phyloP scores from a whole-genome alignment of 2,113 vertebrate genomes.

The Pimephales promelas region DNA sequence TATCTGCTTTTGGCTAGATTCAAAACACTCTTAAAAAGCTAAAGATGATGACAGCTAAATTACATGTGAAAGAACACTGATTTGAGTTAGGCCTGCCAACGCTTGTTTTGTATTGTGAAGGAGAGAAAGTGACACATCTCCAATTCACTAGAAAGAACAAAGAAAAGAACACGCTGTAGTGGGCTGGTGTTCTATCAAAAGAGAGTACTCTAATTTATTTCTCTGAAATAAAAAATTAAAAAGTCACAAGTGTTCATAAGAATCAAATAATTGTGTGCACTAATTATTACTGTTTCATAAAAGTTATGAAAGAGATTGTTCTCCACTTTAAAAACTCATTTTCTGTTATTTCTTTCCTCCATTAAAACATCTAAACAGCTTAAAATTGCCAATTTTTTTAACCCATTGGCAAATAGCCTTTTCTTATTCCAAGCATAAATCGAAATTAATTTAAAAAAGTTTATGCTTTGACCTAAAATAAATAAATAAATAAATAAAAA shows the following conservation, averaged over 20 bases:
- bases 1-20: conserved; percentile 13
- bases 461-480: not conserved
- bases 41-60: conserved; percentile 48
- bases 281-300: not conserved
- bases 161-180: not conserved
- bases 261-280: not conserved
- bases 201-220: conserved; percentile 7
- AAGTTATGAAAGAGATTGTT: not conserved
- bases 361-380: not conserved
- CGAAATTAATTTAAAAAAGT: not conserved
- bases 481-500: not conserved
- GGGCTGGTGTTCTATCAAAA: conserved; percentile 5
- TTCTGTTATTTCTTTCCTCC: not conserved
- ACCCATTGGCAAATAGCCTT: not conserved
- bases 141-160: conserved; percentile 28
- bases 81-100: not conserved
- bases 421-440: not conserved
- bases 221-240: not conserved
- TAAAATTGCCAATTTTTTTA: not conserved
- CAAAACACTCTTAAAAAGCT: not conserved
- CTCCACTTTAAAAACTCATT: not conserved
- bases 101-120: conserved; percentile 25
- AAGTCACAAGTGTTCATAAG: not conserved
- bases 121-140: conserved; percentile 3
- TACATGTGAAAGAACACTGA: not conserved